Base-by-base conservation (phyloP, 2,888 invertebrate genomes). In the Diadegma fenestrale region DNA sequence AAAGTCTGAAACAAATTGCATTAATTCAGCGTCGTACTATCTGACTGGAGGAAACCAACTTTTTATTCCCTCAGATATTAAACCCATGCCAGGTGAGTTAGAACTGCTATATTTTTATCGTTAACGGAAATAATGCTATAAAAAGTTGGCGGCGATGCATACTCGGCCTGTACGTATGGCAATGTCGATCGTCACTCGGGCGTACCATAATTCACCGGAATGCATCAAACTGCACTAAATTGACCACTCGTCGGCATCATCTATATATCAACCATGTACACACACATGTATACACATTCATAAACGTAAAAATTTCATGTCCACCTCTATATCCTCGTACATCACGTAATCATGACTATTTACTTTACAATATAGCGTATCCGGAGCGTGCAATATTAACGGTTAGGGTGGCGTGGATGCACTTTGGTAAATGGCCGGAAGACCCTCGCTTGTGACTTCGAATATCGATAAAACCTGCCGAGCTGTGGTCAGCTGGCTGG, bases 381-480 rank as follows among this genome's bases (percentile, higher is more conserved):
- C 58, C 69, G 71, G 37, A n/a, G 19, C 45, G 54, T 66, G 68
- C 71, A 64, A 82, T 76, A 85, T 85, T 78, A 85, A 54, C 54
- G 64, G 26, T 69, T 14, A 33, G 41, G 63, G 45, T 6, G 63
- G 37, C 58, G 75, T 51, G 58, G 76, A 85, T 82, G 72, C 45
- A 77, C 58, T 76, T 43, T 80, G 63, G 71, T 63, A 85, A 85
- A 85, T 82, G 22, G 51, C 76, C 76, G 79, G 71, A 68, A 76
- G 76, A 75, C 33, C 76, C 26, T n/a, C 33, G 63, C 77, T 58
- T 61, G 43, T 43, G 64, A 69, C 64, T 73, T 85, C 68, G 82
- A 82, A 72, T 76, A 76, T 85, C 80, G 82, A 82, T 82, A 72
- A 82, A 80, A 61, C 82, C 45, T 77, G 63, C 26, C 66, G 37